Conservation (phyloP, 2,888 invertebrate genomes). For the Tenthredo amoena region DNA sequence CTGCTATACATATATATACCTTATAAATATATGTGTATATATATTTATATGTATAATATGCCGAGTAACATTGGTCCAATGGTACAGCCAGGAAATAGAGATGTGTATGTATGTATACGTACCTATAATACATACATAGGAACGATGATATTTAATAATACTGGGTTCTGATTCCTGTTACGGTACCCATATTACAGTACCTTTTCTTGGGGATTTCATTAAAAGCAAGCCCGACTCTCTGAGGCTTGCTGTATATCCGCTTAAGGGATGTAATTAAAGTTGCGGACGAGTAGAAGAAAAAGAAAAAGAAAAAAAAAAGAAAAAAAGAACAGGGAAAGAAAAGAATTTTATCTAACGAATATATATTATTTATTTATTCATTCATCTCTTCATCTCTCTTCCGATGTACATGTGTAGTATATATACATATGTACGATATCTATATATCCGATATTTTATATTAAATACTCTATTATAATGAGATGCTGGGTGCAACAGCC, state of each 20-base stretch:
- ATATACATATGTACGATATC: not conserved
- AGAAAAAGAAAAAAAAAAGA: not conserved
- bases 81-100: not conserved
- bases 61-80: not conserved
- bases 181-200: conserved; percentile 55
- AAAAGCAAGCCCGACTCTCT: conserved; percentile 66
- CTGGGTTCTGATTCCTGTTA: conserved; percentile 67
- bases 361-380: conserved; percentile 61
- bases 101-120: not conserved
- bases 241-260: conserved; percentile 69
- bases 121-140: conserved; percentile 57
- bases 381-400: conserved; percentile 27
- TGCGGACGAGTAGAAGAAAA: conserved; percentile 61
- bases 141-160: conserved; percentile 75
- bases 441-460: not conserved
- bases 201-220: conserved; percentile 71
- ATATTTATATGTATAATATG: not conserved
- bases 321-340: not conserved
- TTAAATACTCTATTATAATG: not conserved
- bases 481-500: not conserved
- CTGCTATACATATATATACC: not conserved
- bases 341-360: conserved; percentile 73
- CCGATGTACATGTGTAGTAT: not conserved
- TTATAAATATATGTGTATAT: not conserved
- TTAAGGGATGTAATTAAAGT: conserved; percentile 77